Conservation (phyloP, 2,797 vertebrate genomes). For the Macropodus opercularis region DNA sequence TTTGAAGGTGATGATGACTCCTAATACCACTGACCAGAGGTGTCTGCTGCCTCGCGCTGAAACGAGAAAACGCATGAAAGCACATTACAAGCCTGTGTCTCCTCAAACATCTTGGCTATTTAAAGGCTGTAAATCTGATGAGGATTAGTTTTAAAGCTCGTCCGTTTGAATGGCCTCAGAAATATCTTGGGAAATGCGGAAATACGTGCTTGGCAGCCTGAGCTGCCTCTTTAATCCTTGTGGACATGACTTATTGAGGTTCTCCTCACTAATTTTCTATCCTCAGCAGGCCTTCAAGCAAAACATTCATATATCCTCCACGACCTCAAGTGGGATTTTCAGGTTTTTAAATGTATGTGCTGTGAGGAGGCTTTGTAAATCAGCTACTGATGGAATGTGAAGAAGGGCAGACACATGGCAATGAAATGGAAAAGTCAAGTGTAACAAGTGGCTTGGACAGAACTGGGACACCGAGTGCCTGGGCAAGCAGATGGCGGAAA, state of each 20-base stretch:
- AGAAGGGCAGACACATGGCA: slow-evolving; percentile 38
- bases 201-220: slow-evolving; percentile 35
- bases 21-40: slow-evolving; percentile 36
- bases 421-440: slow-evolving; percentile 39
- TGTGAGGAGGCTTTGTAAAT: slow-evolving; percentile 32
- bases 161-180: slow-evolving; percentile 55
- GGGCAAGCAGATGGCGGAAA: background rate
- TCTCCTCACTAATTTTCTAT: slow-evolving; percentile 47
- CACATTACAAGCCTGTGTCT: slow-evolving; percentile 17
- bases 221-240: slow-evolving; percentile 57
- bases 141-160: slow-evolving; percentile 64
- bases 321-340: slow-evolving; percentile 45
- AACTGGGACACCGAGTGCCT: slow-evolving; percentile 9
- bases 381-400: slow-evolving; percentile 34
- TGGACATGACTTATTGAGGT: slow-evolving; percentile 58
- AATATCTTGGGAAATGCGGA: slow-evolving; percentile 52
- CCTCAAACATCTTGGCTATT: slow-evolving; percentile 44
- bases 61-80: slow-evolving; percentile 42
- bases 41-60: slow-evolving; percentile 55
- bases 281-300: slow-evolving; percentile 33
- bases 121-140: slow-evolving; percentile 57
- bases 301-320: slow-evolving; percentile 52
- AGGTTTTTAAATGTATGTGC: slow-evolving; percentile 50
- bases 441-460: slow-evolving; percentile 15
- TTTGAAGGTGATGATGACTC: slow-evolving; percentile 68